Percentiles rank a stretch among this genome's conserved stretches.
phyloP scores from a whole-genome alignment of 2,888 invertebrate species.

The Xestobium rufovillosum region DNA sequence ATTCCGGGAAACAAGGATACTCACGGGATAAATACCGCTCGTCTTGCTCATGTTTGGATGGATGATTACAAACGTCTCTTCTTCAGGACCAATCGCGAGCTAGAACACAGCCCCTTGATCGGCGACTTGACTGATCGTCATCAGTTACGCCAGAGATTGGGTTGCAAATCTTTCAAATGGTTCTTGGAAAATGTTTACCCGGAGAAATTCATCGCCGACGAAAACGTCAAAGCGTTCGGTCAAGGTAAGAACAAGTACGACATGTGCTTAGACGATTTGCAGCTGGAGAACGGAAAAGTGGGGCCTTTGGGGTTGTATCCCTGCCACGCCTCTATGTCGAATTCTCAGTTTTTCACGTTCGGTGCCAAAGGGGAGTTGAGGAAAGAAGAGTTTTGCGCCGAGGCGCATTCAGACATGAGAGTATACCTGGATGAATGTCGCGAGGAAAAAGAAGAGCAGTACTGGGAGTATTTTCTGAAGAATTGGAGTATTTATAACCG shows the following conservation, averaged over 20 bases:
- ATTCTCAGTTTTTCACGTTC: constrained; percentile 70
- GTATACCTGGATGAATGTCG: constrained; percentile 46
- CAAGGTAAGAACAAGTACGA: constrained; percentile 50
- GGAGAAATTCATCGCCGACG: constrained; percentile 84
- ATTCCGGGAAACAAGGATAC: constrained; percentile 84
- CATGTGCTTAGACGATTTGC: constrained; percentile 74
- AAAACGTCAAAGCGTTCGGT: constrained; percentile 73
- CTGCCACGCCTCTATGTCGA: constrained; percentile 59
- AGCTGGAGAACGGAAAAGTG: constrained; percentile 59
- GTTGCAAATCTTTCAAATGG: constrained; percentile 90
- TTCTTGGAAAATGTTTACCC: constrained; percentile 82
- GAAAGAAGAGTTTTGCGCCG: constrained; percentile 71
- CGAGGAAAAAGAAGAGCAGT: constrained; percentile 40
- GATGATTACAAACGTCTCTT: constrained; percentile 91
- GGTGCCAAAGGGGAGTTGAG: constrained; percentile 64
- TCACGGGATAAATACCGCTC: constrained; percentile 92
- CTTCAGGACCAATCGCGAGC: constrained; percentile 65
- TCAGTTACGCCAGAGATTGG: constrained; percentile 67
- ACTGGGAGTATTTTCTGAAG: constrained; percentile 35
- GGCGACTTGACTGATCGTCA: constrained; percentile 75
- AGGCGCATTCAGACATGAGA: constrained; percentile 45
- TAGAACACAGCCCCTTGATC: constrained; percentile 38
- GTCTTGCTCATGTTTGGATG: constrained; percentile 97
- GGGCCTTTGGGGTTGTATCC: constrained; percentile 68
- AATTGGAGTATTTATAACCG: constrained; percentile 39